Conservation (phyloP, 2,888 invertebrate genomes). For the Nycteola revayana region DNA sequence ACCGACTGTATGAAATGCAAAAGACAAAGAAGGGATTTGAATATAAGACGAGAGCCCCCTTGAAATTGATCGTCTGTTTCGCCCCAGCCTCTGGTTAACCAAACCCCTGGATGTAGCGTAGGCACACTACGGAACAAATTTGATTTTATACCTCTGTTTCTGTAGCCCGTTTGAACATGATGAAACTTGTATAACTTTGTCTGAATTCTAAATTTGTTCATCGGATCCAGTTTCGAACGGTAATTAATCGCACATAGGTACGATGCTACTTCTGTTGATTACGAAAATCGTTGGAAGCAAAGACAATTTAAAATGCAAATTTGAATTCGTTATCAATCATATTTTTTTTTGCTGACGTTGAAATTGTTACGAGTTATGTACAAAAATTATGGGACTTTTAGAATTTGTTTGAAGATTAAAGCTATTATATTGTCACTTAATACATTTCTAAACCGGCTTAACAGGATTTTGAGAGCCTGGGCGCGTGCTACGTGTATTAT, state of each 20-base stretch:
- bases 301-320: too few relatives aligned
- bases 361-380: too few relatives aligned
- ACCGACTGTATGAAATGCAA: constrained; percentile 67
- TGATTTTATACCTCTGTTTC: constrained; percentile 55
- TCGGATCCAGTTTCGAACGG: too few relatives aligned
- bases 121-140: constrained; percentile 69
- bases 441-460: constrained; percentile 37
- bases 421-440: constrained; percentile 19
- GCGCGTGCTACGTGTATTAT: constrained; percentile 50
- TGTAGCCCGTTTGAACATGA: constrained; percentile 19
- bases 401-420: constrained; percentile 22
- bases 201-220: constrained; percentile 12
- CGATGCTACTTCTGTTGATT: too few relatives aligned
- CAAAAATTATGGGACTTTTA: too few relatives aligned
- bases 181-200: constrained; percentile 29
- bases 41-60: constrained; percentile 72
- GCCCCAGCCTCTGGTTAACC: constrained; percentile 76
- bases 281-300: too few relatives aligned
- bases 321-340: too few relatives aligned
- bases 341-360: too few relatives aligned
- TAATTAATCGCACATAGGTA: too few relatives aligned
- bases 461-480: constrained; percentile 32
- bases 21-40: constrained; percentile 80
- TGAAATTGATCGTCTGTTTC: constrained; percentile 75
- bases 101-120: constrained; percentile 54